These are phyloP conservation scores for Cirrhinus molitorella DNA, from an alignment of 2,797 vertebrate genomes.

Conservation along the genomic window DNA sequence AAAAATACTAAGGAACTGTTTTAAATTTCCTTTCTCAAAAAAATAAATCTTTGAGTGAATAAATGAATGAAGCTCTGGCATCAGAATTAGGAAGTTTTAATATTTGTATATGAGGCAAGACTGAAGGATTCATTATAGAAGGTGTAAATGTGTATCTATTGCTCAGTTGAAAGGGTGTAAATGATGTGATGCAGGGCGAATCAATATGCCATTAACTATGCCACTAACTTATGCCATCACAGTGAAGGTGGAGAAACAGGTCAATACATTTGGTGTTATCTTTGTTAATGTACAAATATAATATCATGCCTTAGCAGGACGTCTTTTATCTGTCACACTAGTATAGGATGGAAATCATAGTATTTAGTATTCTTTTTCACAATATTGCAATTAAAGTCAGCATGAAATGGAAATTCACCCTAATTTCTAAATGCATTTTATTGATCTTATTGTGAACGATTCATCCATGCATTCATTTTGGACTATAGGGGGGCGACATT, in stretches of 20 bases:
- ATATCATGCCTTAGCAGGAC: background rate
- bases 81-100: background rate
- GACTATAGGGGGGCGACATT: too few relatives aligned
- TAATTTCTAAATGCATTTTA: background rate
- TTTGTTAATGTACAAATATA: conserved; percentile 66
- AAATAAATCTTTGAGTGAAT: too few relatives aligned
- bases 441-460: background rate
- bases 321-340: background rate
- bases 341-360: background rate
- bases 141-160: conserved; percentile 71
- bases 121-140: background rate
- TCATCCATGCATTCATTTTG: too few relatives aligned
- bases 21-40: background rate
- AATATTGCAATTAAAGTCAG: background rate
- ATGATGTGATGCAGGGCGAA: conserved; percentile 70
- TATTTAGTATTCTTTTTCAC: too few relatives aligned
- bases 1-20: too few relatives aligned
- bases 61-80: background rate
- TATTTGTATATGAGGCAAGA: background rate
- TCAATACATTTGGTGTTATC: conserved; percentile 67
- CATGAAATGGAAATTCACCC: background rate
- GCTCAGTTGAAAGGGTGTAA: conserved; percentile 69
- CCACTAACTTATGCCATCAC: too few relatives aligned
- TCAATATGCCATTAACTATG: conserved; percentile 79
- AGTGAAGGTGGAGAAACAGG: conserved; percentile 59